Evolutionary conservation across 2,888 invertebrate species (phyloP), one percentile per base, ranked within the genome.

Genomic region (Dasypolia templi): DNA sequence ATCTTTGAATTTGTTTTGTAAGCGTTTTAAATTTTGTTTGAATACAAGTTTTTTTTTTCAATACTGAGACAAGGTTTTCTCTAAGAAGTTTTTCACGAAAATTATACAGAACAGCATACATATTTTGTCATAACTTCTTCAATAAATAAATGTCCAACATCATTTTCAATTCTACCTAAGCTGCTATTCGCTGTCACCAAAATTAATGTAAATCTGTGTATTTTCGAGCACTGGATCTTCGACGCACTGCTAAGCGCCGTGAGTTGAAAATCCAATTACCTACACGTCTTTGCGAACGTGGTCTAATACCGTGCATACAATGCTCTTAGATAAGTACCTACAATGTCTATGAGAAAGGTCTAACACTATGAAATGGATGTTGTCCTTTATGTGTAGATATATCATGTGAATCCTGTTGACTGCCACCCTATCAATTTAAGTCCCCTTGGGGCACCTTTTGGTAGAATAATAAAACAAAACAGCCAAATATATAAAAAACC

Each of bases 361-460:
- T 77, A 78, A 68, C 44, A 67, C 14, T 51, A 68, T n/a, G 51
- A 35, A 42, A 51, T 35, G 58, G 49, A 32, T 58, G 39, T 19
- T 53, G 44, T 46, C 29, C 44, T n/a, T 59, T 42, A 75, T 81
- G 63, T 81, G 67, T 67, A 67, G 68, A 79, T 79, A 65, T 56
- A 76, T 78, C 66, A 72, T 61, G 35, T 69, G 76, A 55, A 82
- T 72, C 72, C 59, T 19, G 72, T 65, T 66, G 67, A 53, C 77
- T 44, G 70, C 56, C 53, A 63, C 56, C 53, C 55, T 72, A 69
- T 82, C 69, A 69, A 75, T 76, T 81, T 62, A 42, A 59, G 22
- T 26, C 51, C 29, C 49, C 77, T 17, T 65, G 39, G 56, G 42
- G 17, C 65, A 42, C 49, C 17, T 39, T 75, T 75, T 29, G 2